Base-by-base conservation (phyloP, 2,888 invertebrate genomes). In the Saturnia japonica region DNA sequence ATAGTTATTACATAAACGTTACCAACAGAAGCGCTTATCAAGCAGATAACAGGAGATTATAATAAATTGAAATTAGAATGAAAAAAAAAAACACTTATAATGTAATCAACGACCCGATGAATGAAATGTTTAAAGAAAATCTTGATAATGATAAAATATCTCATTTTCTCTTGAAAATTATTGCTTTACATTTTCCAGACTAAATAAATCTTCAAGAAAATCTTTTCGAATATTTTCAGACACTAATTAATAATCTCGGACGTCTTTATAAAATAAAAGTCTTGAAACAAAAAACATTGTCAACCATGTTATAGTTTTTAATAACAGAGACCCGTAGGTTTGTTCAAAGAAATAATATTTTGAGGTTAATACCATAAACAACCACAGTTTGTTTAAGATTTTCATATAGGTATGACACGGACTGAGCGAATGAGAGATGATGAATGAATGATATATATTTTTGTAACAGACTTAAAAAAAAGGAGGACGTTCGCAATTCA, bases 201-300 rank as follows among this genome's bases (percentile, higher is more conserved):
- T 62, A 62, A 62, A 62, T 62, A 62, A 62, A 62, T 34, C 62
- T 3, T 40, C 16, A 3, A 64, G 22, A 64, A 40, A n/a, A 40
- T 64, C 64, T 40, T 34, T 64, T 64, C 40, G 40, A 64, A 64
- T 64, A 64, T 64, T 64, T 64, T 19, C 40, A 40, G 64, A n/a
- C 4, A 12, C 40, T 64, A 64, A 64, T 64, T 64, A 64, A 64
- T 64, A 64, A 64, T 40, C 64, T 40, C 12, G 19, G n/a, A 40
- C 16, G 64, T 19, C 40, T 64, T 40, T 22, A 40, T 64, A 34
- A 64, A 40, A 62, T n/a, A n/a, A 34, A 9, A 60, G 60, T 60
- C 7, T 64, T 40, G 11, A 40, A 64, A 40, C n/a, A 64, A 64
- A 34, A n/a, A 34, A 64, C 8, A 6, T 0, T 40, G 57, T 4